Evolutionary conservation across 2,888 invertebrate species (phyloP).

Genomic region (Protodeltote pygarga): DNA sequence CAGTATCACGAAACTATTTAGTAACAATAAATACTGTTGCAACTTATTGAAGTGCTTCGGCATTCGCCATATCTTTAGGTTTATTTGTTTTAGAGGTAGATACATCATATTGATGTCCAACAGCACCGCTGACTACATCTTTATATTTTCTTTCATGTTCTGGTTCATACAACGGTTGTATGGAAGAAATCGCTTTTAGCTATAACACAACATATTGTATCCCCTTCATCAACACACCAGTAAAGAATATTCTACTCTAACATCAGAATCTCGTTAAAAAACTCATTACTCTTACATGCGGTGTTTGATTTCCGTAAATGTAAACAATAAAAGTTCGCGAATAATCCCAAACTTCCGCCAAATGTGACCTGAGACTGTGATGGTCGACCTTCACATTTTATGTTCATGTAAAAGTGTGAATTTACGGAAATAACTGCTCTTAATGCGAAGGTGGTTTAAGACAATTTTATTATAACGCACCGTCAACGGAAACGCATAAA

Average conservation of each 20-base stretch:
- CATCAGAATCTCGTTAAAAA: too few relatives aligned
- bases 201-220: too few relatives aligned
- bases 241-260: too few relatives aligned
- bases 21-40: constrained; percentile 7
- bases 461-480: constrained; percentile 48
- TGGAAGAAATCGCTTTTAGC: too few relatives aligned
- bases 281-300: too few relatives aligned
- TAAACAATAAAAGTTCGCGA: constrained; percentile 36
- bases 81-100: too few relatives aligned
- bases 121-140: too few relatives aligned
- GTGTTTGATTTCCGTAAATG: constrained; percentile 27
- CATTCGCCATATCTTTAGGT: constrained; percentile 3
- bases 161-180: too few relatives aligned
- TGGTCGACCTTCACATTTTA: constrained; percentile 57
- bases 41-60: constrained; percentile 6
- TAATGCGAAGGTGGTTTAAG: constrained; percentile 49
- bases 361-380: constrained; percentile 52
- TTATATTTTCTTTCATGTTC: too few relatives aligned
- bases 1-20: constrained; percentile 7
- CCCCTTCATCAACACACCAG: too few relatives aligned
- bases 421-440: constrained; percentile 56
- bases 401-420: constrained; percentile 53
- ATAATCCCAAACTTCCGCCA: constrained; percentile 58
- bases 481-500: constrained; percentile 50
- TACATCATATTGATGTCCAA: neutral